phyloP scores from a whole-genome alignment of 2,113 vertebrate species.

The Seriola rivoliana region DNA sequence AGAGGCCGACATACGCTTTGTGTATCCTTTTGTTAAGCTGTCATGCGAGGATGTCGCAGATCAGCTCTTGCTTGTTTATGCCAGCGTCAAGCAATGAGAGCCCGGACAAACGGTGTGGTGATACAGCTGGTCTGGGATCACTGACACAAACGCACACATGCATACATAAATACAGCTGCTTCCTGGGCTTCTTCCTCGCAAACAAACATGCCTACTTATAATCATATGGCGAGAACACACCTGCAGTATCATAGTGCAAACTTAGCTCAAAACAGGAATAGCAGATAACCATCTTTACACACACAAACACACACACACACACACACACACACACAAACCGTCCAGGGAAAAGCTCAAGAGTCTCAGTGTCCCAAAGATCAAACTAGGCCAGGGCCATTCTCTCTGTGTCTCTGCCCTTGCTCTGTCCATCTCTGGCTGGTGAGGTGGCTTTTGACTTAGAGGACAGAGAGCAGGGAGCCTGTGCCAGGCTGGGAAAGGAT shows the following conservation, averaged over 20 bases:
- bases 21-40: constrained; percentile 73
- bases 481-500: constrained; percentile 65
- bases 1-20: constrained; percentile 36
- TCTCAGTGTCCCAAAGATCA: constrained; percentile 29
- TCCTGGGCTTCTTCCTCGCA: constrained; percentile 40
- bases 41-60: constrained; percentile 69
- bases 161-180: constrained; percentile 63
- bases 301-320: constrained; percentile 12
- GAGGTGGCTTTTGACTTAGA: constrained; percentile 58
- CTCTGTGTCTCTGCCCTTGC: constrained; percentile 36
- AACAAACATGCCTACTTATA: constrained; percentile 10
- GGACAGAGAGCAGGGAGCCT: constrained; percentile 43
- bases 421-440: constrained; percentile 47
- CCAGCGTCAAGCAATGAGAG: constrained; percentile 42
- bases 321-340: constrained; percentile 12
- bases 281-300: constrained; percentile 12
- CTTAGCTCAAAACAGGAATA: constrained; percentile 5
- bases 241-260: constrained; percentile 57
- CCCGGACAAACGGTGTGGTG: constrained; percentile 27
- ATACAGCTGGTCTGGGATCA: constrained; percentile 61
- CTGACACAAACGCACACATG: constrained; percentile 34
- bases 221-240: constrained; percentile 38
- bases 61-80: constrained; percentile 69
- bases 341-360: constrained; percentile 23
- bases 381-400: constrained; percentile 42